A percentile compares a stretch with the other conserved stretches of the same genome.
Conservation (phyloP, 2,888 invertebrate genomes). For the Galerucella nymphaeae region DNA sequence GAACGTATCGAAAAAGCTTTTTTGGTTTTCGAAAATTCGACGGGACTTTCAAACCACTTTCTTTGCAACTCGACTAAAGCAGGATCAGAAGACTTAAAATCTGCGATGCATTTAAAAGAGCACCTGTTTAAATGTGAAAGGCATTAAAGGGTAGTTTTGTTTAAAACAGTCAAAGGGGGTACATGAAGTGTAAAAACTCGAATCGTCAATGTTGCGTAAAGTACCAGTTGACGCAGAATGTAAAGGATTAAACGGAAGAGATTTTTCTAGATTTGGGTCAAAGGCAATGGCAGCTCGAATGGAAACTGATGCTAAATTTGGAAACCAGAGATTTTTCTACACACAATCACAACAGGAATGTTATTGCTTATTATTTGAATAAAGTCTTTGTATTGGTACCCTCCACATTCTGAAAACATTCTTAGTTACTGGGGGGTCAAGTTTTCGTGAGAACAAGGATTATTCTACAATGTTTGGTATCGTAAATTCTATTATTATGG, state of each 20-base stretch:
- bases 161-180: conserved; percentile 22
- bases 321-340: background rate
- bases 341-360: no score
- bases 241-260: conserved; percentile 8
- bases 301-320: background rate
- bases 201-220: conserved; percentile 25
- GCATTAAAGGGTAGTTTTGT: conserved; percentile 21
- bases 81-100: background rate
- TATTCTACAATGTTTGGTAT: background rate
- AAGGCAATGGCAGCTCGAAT: background rate
- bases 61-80: background rate
- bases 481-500: background rate
- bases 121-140: conserved; percentile 10
- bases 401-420: no score
- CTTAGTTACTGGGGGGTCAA: no score
- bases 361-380: no score
- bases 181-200: conserved; percentile 24
- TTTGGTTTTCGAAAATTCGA: background rate
- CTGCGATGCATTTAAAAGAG: conserved; percentile 3
- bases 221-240: conserved; percentile 1
- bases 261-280: conserved; percentile 6
- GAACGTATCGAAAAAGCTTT: no score
- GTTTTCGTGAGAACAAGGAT: no score
- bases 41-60: background rate
- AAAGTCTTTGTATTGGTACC: no score